Conservation (phyloP, 2,797 vertebrate genomes). For the Glyptemys insculpta region DNA sequence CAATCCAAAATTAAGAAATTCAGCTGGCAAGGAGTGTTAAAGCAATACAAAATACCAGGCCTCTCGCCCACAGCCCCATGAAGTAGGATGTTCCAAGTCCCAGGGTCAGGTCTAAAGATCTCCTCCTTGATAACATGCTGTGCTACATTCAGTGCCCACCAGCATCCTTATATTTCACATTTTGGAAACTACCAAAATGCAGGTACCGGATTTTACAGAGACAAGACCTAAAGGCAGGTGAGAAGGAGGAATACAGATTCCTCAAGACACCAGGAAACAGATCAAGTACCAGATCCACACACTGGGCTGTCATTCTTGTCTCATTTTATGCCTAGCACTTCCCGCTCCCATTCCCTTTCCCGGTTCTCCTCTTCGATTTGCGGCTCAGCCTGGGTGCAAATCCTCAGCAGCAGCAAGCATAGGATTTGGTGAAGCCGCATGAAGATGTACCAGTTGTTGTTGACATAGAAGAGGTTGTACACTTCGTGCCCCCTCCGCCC, state of each 20-base stretch:
- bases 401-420: no score
- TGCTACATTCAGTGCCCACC: neutral
- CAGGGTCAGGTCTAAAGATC: neutral
- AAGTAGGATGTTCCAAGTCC: neutral
- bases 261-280: neutral
- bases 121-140: neutral
- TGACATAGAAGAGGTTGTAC: constrained; percentile 96
- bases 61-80: neutral
- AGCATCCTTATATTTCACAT: neutral
- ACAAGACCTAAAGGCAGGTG: neutral
- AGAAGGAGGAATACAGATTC: neutral
- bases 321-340: constrained; percentile 90
- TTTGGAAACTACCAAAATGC: neutral
- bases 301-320: constrained; percentile 94
- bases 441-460: constrained; percentile 99
- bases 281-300: neutral
- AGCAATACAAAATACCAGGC: neutral
- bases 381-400: no score
- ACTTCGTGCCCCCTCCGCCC: constrained; percentile 87
- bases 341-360: no score
- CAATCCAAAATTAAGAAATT: neutral
- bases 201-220: neutral
- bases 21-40: neutral
- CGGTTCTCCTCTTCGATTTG: no score
- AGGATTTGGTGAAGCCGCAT: no score